Conservation (phyloP, 2,888 invertebrate genomes). For the Rhaphigaster nebulosa region DNA sequence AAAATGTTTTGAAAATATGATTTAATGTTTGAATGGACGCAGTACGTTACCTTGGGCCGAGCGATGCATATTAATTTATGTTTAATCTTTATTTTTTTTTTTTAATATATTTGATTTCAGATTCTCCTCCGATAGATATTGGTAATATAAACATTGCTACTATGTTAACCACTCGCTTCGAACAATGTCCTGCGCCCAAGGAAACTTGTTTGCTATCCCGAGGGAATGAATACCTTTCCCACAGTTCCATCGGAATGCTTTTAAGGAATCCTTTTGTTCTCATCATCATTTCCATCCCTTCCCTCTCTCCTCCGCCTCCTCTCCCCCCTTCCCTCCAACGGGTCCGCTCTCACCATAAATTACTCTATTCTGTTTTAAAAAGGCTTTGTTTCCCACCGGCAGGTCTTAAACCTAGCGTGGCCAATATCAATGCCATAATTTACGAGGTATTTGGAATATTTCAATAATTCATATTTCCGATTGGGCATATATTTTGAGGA, state of each 20-base stretch:
- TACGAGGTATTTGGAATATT: background rate
- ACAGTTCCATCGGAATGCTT: constrained; percentile 4
- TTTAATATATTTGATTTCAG: background rate
- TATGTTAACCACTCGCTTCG: too few relatives aligned
- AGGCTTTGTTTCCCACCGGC: background rate
- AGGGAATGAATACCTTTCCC: background rate
- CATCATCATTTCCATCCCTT: background rate
- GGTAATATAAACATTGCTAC: too few relatives aligned
- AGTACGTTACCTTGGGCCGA: too few relatives aligned
- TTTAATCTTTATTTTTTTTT: too few relatives aligned
- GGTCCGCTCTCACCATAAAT: background rate
- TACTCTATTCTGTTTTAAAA: constrained; percentile 20
- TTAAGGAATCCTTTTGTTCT: constrained; percentile 41
- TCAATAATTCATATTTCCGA: background rate
- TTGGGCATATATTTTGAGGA: background rate
- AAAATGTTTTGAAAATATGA: too few relatives aligned
- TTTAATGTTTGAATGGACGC: too few relatives aligned
- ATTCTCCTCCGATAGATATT: background rate
- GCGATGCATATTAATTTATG: too few relatives aligned
- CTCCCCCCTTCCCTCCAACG: background rate
- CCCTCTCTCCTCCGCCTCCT: background rate
- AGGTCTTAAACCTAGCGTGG: background rate
- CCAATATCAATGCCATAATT: constrained; percentile 6
- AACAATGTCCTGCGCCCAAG: too few relatives aligned
- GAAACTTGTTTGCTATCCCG: background rate